These are phyloP conservation scores for Dicentrarchus labrax DNA, from an alignment of 2,113 vertebrate species.

Conservation along the genomic window DNA sequence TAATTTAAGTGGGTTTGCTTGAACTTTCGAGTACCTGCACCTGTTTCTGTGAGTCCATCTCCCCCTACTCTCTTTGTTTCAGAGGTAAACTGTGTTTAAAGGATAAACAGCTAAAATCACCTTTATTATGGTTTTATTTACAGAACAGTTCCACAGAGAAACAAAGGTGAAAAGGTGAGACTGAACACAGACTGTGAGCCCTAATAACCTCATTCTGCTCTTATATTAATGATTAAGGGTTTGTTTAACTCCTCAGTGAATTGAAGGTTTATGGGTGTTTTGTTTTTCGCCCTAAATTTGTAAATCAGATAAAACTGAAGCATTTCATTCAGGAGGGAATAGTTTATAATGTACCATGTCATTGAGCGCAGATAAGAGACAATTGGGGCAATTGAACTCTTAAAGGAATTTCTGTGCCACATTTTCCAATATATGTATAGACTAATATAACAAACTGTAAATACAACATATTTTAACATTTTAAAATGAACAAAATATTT, in stretches of 20 bases:
- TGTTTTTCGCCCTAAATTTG: constrained; percentile 2
- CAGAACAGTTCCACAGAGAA: not conserved
- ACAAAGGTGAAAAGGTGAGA: constrained; percentile 11
- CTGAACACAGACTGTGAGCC: not conserved
- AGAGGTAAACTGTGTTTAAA: not conserved
- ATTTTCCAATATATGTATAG: not conserved
- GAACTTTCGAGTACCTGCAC: not conserved
- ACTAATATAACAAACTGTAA: not conserved
- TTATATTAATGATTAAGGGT: constrained; percentile 6
- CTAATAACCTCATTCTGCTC: not conserved
- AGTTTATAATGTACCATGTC: not conserved
- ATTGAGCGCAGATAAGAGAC: constrained; percentile 18
- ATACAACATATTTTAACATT: not conserved
- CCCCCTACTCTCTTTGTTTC: not conserved
- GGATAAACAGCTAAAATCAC: not conserved
- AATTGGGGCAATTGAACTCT: not conserved
- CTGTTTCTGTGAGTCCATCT: not conserved
- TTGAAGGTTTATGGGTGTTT: constrained; percentile 19
- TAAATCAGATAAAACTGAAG: constrained; percentile 21
- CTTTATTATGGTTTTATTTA: constrained; percentile 16
- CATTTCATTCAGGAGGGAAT: constrained; percentile 6
- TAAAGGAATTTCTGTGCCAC: not conserved
- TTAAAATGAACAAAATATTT: too few species aligned
- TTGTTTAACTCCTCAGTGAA: constrained; percentile 29
- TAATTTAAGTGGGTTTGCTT: not conserved